Evolutionary conservation across 1,140 invertebrate genomes (phyloP).

Genomic region (Brachionus rubens): DNA sequence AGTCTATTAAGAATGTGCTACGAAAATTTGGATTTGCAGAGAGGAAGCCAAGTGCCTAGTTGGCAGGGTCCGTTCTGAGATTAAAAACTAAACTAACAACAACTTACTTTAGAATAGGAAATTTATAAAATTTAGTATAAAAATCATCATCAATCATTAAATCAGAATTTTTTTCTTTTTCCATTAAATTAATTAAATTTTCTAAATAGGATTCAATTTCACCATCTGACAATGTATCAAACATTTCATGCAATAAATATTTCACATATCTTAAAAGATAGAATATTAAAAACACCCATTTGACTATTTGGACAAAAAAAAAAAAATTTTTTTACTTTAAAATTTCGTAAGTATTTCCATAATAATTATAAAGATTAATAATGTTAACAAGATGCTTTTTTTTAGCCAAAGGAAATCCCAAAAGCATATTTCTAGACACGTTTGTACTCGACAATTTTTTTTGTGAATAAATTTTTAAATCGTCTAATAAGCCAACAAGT

Average conservation of each 20-base stretch:
- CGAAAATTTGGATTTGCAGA: too few relatives aligned
- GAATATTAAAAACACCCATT: background rate
- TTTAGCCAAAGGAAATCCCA: background rate
- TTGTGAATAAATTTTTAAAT: background rate
- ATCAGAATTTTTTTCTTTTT: background rate
- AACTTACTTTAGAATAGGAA: constrained; percentile 44
- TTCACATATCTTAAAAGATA: constrained; percentile 12
- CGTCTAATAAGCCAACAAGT: background rate
- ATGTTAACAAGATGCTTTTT: background rate
- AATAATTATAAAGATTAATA: background rate
- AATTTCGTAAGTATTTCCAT: background rate
- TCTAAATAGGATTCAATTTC: background rate
- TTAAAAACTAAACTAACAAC: background rate
- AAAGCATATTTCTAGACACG: background rate
- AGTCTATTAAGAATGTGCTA: too few relatives aligned
- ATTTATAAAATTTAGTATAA: constrained; percentile 42
- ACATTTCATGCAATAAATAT: constrained; percentile 42
- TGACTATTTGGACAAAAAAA: background rate
- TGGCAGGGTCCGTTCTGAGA: background rate
- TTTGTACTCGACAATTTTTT: background rate
- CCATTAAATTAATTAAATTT: constrained; percentile 1
- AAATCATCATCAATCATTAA: background rate
- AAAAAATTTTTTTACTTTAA: background rate
- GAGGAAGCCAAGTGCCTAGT: too few relatives aligned
- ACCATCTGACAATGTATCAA: background rate